A percentile compares a stretch with the other conserved stretches of the same genome.
Conservation (phyloP, 2,113 vertebrate genomes). For the Bungarus multicinctus region DNA sequence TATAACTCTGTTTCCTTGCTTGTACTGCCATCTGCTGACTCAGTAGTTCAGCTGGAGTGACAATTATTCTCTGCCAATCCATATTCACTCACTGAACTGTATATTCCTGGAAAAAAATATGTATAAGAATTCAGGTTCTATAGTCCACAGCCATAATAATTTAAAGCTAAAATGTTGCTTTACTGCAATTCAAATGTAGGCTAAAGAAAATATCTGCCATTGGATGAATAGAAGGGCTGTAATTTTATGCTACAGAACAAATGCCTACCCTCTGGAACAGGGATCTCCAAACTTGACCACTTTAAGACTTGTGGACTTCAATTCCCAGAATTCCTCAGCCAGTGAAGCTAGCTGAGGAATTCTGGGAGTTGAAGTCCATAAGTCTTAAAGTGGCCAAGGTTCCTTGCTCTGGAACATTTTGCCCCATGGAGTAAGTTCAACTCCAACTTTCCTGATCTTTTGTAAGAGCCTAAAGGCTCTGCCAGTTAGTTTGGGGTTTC, state of each 20-base stretch:
- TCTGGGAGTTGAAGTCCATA: too few relatives aligned
- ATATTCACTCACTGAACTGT: background rate
- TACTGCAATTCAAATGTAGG: background rate
- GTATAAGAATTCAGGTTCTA: background rate
- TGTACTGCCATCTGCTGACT: slow-evolving; percentile 59
- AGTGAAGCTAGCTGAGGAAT: too few relatives aligned
- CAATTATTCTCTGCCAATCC: background rate
- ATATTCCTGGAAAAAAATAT: background rate
- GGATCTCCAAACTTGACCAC: too few relatives aligned
- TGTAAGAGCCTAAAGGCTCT: background rate
- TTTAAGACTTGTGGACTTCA: too few relatives aligned
- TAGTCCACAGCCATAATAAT: background rate
- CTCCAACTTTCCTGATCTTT: background rate
- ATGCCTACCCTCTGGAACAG: background rate
- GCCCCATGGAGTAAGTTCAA: background rate
- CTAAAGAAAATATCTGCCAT: background rate
- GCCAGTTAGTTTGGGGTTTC: background rate
- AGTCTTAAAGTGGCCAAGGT: too few relatives aligned
- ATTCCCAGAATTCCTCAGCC: too few relatives aligned
- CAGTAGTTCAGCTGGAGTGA: background rate
- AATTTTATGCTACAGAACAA: background rate
- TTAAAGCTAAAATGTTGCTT: background rate
- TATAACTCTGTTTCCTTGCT: slow-evolving; percentile 26
- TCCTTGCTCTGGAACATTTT: background rate
- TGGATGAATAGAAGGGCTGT: background rate